phyloP scores from a whole-genome alignment of 2,113 vertebrate genomes.

The Chaetodon auriga region DNA sequence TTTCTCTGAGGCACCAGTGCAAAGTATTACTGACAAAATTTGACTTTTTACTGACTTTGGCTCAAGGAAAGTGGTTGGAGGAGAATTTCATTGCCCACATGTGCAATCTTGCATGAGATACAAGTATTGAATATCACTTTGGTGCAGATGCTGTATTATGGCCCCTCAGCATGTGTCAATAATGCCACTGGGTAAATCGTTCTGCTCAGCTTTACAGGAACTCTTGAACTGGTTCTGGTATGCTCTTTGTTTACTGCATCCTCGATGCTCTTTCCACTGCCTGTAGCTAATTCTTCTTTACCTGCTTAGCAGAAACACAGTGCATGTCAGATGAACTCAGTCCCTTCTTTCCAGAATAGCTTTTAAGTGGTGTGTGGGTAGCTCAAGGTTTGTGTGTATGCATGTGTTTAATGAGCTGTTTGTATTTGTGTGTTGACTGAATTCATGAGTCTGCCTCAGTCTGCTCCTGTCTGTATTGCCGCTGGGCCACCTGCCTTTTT shows the following conservation, averaged over 20 bases:
- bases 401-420: slow-evolving; percentile 53
- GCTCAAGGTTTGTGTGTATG: slow-evolving; percentile 16
- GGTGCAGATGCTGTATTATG: slow-evolving; percentile 64
- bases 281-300: slow-evolving; percentile 20
- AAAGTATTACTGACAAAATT: slow-evolving; percentile 61
- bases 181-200: slow-evolving; percentile 41
- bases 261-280: slow-evolving; percentile 6
- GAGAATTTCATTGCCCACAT: slow-evolving; percentile 62
- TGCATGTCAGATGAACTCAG: slow-evolving; percentile 22
- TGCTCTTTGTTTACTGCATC: slow-evolving; percentile 38
- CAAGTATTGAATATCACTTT: slow-evolving; percentile 62
- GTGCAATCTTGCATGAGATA: slow-evolving; percentile 60
- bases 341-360: slow-evolving; percentile 24
- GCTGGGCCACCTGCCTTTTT: slow-evolving; percentile 55
- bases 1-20: slow-evolving; percentile 52
- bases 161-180: slow-evolving; percentile 46
- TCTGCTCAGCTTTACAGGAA: slow-evolving; percentile 47
- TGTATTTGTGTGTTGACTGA: slow-evolving; percentile 55
- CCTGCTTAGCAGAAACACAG: slow-evolving; percentile 26
- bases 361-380: slow-evolving; percentile 22
- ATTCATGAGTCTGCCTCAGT: slow-evolving; percentile 40
- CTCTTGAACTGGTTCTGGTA: slow-evolving; percentile 38
- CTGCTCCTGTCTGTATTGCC: slow-evolving; percentile 48
- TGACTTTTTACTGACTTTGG: slow-evolving; percentile 71
- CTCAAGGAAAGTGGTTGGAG: slow-evolving; percentile 53